A percentile compares a stretch with the other conserved stretches of the same genome.
Conservation (phyloP, 2,113 vertebrate genomes). For the Illadopsis cleaveri region DNA sequence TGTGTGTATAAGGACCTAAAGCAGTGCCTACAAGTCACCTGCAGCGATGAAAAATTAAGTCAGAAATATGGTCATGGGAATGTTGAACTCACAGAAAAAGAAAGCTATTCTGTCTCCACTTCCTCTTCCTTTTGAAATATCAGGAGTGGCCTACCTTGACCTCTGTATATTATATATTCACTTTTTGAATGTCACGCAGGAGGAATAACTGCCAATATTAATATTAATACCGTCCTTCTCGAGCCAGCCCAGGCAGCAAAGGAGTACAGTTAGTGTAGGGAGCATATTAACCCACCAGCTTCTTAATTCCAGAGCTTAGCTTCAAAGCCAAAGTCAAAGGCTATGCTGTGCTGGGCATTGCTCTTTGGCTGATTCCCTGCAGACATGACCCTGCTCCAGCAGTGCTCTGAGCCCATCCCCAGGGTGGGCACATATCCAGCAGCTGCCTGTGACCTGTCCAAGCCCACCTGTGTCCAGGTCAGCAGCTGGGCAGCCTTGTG, state of each 20-base stretch:
- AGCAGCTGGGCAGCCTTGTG: not conserved
- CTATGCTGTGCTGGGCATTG: fast-evolving
- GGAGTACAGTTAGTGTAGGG: not conserved
- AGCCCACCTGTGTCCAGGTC: not conserved
- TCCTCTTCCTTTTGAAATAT: not conserved
- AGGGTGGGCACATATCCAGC: not conserved
- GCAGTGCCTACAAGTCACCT: not conserved
- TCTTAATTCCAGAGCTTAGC: not conserved
- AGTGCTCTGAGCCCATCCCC: fast-evolving
- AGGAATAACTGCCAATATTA: not conserved
- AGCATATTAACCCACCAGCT: not conserved
- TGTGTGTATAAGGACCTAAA: not conserved
- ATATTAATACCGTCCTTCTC: not conserved
- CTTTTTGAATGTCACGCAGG: not conserved
- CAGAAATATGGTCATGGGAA: not conserved
- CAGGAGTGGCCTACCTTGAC: not conserved
- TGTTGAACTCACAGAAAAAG: not conserved
- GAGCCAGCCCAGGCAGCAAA: not conserved
- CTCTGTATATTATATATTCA: not conserved
- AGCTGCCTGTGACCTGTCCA: not conserved
- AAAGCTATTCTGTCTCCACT: not conserved
- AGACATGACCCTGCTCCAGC: not conserved
- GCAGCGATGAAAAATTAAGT: not conserved
- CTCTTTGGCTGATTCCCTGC: not conserved
- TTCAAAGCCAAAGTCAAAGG: not conserved